A percentile compares a stretch with the other conserved stretches of the same genome.
Evolutionary conservation across 1,140 invertebrate genomes (phyloP).

Genomic region (Drosophila tropicalis): DNA sequence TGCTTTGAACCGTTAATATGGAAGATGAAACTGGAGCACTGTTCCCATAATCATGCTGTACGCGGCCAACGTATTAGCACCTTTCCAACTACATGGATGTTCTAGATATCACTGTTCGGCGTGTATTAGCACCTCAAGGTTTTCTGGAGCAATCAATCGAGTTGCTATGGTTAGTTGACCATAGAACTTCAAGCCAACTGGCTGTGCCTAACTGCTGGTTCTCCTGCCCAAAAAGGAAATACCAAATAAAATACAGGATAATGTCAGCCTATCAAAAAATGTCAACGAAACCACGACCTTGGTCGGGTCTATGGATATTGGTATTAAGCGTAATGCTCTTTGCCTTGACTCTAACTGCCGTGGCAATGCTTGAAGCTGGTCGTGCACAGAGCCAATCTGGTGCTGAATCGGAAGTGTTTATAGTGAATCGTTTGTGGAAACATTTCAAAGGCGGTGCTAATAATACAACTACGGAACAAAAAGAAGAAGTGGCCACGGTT

Average conservation of each 20-base stretch:
- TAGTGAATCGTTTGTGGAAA: slow-evolving; percentile 59
- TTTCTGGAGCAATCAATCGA: slow-evolving; percentile 49
- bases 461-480: slow-evolving; percentile 26
- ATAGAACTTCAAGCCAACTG: slow-evolving; percentile 47
- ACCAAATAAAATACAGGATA: slow-evolving; percentile 18
- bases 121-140: slow-evolving; percentile 64
- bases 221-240: slow-evolving; percentile 23
- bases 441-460: slow-evolving; percentile 32
- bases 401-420: slow-evolving; percentile 36
- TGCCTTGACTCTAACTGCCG: slow-evolving; percentile 40
- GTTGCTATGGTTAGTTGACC: slow-evolving; percentile 54
- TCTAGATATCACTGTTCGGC: slow-evolving; percentile 65
- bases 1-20: slow-evolving; percentile 78
- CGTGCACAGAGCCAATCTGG: slow-evolving; percentile 23
- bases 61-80: slow-evolving; percentile 67
- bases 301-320: slow-evolving; percentile 51
- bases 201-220: slow-evolving; percentile 29
- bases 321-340: slow-evolving; percentile 53
- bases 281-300: slow-evolving; percentile 43
- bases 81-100: slow-evolving; percentile 61
- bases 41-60: slow-evolving; percentile 61
- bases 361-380: slow-evolving; percentile 54
- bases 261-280: slow-evolving; percentile 60
- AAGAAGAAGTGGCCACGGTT: slow-evolving; percentile 47
- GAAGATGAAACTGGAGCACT: slow-evolving; percentile 70